Percentiles rank a stretch among this genome's conserved stretches.
phyloP scores from a whole-genome alignment of 1,140 invertebrate genomes.

The Trichonephila clavata region DNA sequence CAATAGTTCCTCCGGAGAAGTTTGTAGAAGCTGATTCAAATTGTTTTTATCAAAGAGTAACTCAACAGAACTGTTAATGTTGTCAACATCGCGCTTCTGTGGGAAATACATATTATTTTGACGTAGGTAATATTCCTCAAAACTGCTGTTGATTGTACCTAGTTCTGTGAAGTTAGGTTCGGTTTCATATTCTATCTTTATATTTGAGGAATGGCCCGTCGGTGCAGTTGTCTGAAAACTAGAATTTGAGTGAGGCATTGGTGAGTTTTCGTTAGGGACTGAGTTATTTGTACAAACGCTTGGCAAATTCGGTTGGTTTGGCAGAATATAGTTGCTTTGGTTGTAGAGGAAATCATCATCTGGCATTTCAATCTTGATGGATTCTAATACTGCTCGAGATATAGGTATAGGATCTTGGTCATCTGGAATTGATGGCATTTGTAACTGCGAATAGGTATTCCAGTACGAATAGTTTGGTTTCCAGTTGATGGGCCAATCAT shows the following conservation, averaged over 20 bases:
- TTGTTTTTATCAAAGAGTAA: not conserved
- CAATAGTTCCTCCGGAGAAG: not conserved
- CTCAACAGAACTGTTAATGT: not conserved
- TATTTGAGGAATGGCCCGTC: not conserved
- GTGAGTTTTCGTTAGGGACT: not conserved
- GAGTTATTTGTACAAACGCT: not conserved
- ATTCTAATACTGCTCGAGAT: not conserved
- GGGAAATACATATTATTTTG: not conserved
- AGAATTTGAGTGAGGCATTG: not conserved
- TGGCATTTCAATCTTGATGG: not conserved
- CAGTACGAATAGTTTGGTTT: not conserved
- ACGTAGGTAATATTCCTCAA: not conserved
- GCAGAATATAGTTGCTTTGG: no score
- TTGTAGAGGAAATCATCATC: not conserved
- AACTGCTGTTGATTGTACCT: not conserved
- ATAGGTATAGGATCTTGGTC: not conserved
- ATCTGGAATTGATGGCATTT: not conserved
- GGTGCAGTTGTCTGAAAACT: not conserved
- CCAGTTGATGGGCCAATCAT: not conserved
- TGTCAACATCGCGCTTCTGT: not conserved
- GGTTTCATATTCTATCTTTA: not conserved
- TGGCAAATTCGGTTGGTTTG: no score
- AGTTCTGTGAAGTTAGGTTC: not conserved
- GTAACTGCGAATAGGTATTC: not conserved
- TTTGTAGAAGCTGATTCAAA: not conserved